These are phyloP conservation scores for Eudorcas thomsonii DNA, from an alignment of 2,113 vertebrate species.

Conservation along the genomic window DNA sequence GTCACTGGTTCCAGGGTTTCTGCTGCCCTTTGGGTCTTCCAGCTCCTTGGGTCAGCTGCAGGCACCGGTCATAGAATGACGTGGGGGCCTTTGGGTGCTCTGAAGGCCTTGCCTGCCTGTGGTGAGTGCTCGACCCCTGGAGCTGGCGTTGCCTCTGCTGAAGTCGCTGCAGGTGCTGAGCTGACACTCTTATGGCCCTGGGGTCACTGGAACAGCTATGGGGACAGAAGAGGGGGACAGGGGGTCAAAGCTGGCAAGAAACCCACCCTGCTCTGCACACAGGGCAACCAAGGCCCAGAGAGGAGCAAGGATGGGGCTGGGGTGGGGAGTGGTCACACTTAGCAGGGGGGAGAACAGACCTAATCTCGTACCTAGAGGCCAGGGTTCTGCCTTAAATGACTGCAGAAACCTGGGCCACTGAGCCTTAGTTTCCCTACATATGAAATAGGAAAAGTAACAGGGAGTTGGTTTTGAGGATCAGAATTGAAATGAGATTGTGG, in stretches of 20 bases:
- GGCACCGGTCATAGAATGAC: slow-evolving; percentile 61
- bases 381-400: not conserved
- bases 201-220: slow-evolving; percentile 62
- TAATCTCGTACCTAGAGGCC: not conserved
- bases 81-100: accelerated
- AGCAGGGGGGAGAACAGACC: not conserved
- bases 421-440: not conserved
- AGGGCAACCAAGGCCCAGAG: not conserved
- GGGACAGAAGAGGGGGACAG: not conserved
- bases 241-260: not conserved
- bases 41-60: slow-evolving; percentile 6
- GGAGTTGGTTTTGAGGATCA: not conserved
- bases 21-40: not conserved
- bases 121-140: not conserved
- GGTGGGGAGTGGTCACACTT: not conserved
- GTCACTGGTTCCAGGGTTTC: not conserved
- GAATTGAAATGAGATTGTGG: not conserved
- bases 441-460: not conserved
- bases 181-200: slow-evolving; percentile 63
- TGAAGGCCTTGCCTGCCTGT: not conserved
- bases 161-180: slow-evolving; percentile 8
- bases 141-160: not conserved
- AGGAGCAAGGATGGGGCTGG: not conserved
- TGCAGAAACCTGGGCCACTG: not conserved
- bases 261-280: not conserved